Evolutionary conservation across 1,140 invertebrate species (phyloP).

Genomic region (Littorina saxatilis): DNA sequence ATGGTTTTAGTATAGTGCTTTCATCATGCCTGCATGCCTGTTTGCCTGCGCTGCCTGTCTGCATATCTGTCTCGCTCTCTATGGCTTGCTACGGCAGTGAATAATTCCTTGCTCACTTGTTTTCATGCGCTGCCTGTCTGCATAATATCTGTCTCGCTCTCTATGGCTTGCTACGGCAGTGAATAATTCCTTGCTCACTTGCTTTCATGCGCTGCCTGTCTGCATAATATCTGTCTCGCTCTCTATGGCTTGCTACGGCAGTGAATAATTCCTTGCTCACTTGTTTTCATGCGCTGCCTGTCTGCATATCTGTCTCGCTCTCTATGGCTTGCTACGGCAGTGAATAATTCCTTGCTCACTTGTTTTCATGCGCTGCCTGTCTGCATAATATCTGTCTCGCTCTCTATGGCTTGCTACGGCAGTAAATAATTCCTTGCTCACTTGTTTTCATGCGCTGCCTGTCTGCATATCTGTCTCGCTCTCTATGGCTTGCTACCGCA

Average conservation of each 20-base stretch:
- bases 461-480: not conserved
- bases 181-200: not conserved
- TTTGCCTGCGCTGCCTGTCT: too few species aligned
- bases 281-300: not conserved
- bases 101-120: too few species aligned
- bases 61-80: not conserved
- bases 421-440: not conserved
- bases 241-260: not conserved
- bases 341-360: not conserved
- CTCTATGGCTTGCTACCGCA: not conserved
- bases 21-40: too few species aligned
- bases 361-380: not conserved
- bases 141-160: not conserved
- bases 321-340: not conserved
- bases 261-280: not conserved
- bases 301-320: not conserved
- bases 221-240: not conserved
- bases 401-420: not conserved
- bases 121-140: too few species aligned
- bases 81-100: too few species aligned
- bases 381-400: not conserved
- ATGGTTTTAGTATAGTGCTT: too few species aligned
- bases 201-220: not conserved
- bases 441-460: not conserved
- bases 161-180: not conserved